A percentile compares a stretch with the other conserved stretches of the same genome.
These are phyloP conservation scores for Papilio aristodemus DNA, from an alignment of 1,140 invertebrate genomes.

Conservation along the genomic window DNA sequence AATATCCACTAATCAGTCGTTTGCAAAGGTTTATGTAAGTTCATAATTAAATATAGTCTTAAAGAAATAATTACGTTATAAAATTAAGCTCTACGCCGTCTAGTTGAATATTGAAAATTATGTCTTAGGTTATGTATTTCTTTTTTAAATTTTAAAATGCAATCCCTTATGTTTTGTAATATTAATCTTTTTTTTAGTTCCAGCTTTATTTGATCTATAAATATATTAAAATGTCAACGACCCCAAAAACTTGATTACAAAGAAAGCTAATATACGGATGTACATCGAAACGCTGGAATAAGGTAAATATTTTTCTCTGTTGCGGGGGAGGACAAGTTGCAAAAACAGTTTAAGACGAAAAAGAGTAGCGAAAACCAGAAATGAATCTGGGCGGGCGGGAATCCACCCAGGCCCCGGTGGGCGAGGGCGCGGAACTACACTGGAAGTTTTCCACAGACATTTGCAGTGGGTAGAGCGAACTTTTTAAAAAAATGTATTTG, in stretches of 20 bases:
- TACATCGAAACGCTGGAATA: constrained; percentile 49
- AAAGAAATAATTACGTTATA: not conserved
- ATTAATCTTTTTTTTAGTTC: too few relatives aligned
- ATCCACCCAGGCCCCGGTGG: constrained; percentile 53
- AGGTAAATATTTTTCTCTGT: constrained; percentile 63
- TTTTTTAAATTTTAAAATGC: too few relatives aligned
- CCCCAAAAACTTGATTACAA: constrained; percentile 17
- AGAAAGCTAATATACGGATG: constrained; percentile 29
- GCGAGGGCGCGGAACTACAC: constrained; percentile 55
- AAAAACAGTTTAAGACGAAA: constrained; percentile 77
- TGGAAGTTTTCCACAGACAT: constrained; percentile 49
- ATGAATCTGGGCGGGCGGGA: constrained; percentile 71
- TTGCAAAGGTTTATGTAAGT: too few relatives aligned
- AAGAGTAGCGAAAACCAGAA: constrained; percentile 76
- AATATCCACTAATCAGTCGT: too few relatives aligned
- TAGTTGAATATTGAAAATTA: too few relatives aligned
- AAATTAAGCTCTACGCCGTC: not conserved
- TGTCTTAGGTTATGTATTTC: too few relatives aligned
- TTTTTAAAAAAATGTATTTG: not conserved
- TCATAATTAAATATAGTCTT: too few relatives aligned
- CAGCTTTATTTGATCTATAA: too few relatives aligned
- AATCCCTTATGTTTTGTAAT: too few relatives aligned
- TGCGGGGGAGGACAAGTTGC: constrained; percentile 67
- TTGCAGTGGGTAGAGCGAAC: constrained; percentile 34
- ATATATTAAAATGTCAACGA: not conserved